Base-by-base conservation (phyloP, 2,797 vertebrate genomes). In the Malurus splendens region DNA sequence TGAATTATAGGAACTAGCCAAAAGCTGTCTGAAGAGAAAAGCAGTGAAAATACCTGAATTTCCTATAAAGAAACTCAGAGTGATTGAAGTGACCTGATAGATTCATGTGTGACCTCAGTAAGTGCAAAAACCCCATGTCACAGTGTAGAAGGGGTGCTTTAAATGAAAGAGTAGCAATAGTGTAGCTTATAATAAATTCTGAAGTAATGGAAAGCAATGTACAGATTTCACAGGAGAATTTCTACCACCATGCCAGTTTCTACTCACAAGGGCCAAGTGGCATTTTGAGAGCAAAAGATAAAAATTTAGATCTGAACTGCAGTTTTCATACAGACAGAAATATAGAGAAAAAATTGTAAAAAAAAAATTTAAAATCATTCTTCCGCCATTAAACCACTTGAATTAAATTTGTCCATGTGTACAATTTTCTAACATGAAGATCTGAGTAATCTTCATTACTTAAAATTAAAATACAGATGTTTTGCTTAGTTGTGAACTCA, bases 291-390 rank as follows among this genome's bases (percentile, higher is more conserved):
- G 11, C 7, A 71, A 50, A 25, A 72, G 10, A 39, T 52, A 83
- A 83, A 57, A 52, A 14, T 8, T 66, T 47, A 30, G 9, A 27
- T 54, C 11, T 66, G 18, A 82, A 77, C 5, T 45, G 9, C 9
- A 56, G 3, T 42, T 85, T 28, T 25, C 22, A 70, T 44, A 61
- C 3, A n/a, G 33, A 14, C 14, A 36, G 70, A 88, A 76, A 16
- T 12, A 28, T 12, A 20, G 18, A 45, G 27, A 45, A 41, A 54
- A 52, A 15, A 20, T 3, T 9, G 1, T 0, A 0, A 8, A 28
- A 23, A 23, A 42, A 25, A 9, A 51, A 9, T 9, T 33, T 20
- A 41, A 87, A 83, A 10, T 77, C 2, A 25, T 52, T 87, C 10
- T 78, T 32, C 9, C 15, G 50, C 27, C 36, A 77, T 54, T 77